Evolutionary conservation across 2,888 invertebrate species (phyloP).

Genomic region (Amblyjoppa fuscipennis): DNA sequence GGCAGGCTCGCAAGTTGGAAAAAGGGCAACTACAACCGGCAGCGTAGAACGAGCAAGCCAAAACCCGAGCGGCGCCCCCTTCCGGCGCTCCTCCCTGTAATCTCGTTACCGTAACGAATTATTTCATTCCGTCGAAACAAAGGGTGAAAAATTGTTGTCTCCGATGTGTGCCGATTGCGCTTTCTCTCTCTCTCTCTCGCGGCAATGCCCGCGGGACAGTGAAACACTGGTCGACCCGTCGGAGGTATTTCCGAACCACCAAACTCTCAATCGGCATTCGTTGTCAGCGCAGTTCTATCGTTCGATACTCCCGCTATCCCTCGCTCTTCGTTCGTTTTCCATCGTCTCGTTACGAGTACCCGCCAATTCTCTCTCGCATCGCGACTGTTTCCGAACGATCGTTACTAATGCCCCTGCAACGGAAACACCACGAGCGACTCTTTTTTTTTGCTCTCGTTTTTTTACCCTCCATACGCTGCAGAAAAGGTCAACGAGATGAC

Average conservation of each 20-base stretch:
- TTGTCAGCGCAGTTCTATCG: slow-evolving; percentile 18
- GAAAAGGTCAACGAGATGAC: neutral
- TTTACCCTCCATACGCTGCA: neutral
- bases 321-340: slow-evolving; percentile 14
- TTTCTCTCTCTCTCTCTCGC: neutral
- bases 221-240: slow-evolving; percentile 17
- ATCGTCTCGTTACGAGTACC: slow-evolving; percentile 29
- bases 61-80: neutral
- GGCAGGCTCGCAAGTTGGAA: slow-evolving; percentile 17
- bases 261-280: slow-evolving; percentile 43
- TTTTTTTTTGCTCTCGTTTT: neutral
- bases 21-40: slow-evolving; percentile 29
- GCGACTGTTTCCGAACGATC: slow-evolving; percentile 17
- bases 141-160: slow-evolving; percentile 46
- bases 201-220: neutral
- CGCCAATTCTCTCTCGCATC: slow-evolving; percentile 32
- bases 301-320: slow-evolving; percentile 17
- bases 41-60: slow-evolving; percentile 13
- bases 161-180: neutral
- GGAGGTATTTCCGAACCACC: slow-evolving; percentile 18
- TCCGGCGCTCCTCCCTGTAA: slow-evolving; percentile 20
- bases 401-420: slow-evolving; percentile 21
- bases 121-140: slow-evolving; percentile 49
- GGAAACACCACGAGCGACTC: neutral
- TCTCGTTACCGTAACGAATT: slow-evolving; percentile 50